Conservation (phyloP, 1,140 invertebrate genomes). For the Ips typographus region DNA sequence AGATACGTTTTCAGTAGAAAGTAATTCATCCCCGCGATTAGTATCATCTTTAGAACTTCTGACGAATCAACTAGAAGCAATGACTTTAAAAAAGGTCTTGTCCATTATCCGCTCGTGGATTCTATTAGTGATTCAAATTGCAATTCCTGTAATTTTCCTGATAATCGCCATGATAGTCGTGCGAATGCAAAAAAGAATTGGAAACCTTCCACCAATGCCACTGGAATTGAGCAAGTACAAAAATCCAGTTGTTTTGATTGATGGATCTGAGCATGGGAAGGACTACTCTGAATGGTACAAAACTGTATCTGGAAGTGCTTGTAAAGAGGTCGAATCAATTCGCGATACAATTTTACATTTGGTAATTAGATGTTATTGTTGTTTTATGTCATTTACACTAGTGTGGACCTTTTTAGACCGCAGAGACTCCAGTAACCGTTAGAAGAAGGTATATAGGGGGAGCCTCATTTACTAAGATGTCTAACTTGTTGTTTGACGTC, state of each 20-base stretch:
- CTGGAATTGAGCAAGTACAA: slow-evolving; percentile 46
- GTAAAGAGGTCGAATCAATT: slow-evolving; percentile 26
- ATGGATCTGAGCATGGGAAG: slow-evolving; percentile 34
- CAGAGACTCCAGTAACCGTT: slow-evolving; percentile 36
- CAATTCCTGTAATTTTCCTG: slow-evolving; percentile 63
- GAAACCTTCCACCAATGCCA: slow-evolving; percentile 52
- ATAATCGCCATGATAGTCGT: slow-evolving; percentile 59
- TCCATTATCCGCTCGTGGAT: slow-evolving; percentile 60
- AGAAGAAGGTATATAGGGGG: slow-evolving; percentile 54
- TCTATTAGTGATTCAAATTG: slow-evolving; percentile 58
- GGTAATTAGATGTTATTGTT: slow-evolving; percentile 27
- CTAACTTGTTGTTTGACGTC: slow-evolving; percentile 16
- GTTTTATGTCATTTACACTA: neutral
- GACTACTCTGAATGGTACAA: neutral
- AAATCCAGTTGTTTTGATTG: slow-evolving; percentile 50
- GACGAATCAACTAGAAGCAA: slow-evolving; percentile 62
- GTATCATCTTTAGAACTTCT: slow-evolving; percentile 52
- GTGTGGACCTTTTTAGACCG: slow-evolving; percentile 37
- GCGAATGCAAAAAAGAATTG: slow-evolving; percentile 53
- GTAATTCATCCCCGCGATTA: slow-evolving; percentile 14
- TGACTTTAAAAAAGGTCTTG: slow-evolving; percentile 63
- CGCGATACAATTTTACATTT: slow-evolving; percentile 30
- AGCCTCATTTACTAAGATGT: slow-evolving; percentile 49
- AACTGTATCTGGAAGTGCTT: slow-evolving; percentile 14
- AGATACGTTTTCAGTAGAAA: slow-evolving; percentile 28